Evolutionary conservation across 2,113 vertebrate species (phyloP), one percentile per base, ranked within the genome.

Genomic region (Archocentrus centrarchus): DNA sequence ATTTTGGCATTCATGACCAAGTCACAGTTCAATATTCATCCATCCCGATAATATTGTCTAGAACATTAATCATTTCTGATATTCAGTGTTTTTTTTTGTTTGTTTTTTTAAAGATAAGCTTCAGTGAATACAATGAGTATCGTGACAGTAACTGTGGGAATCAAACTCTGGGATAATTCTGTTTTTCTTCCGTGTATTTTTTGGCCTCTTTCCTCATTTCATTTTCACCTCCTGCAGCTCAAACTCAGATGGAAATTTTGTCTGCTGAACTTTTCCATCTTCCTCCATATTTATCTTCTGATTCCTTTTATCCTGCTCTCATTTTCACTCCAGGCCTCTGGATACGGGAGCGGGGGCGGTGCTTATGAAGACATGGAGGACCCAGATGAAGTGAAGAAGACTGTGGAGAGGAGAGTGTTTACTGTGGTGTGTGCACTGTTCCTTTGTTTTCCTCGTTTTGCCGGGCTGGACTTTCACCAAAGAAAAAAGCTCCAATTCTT

Each of bases 331-430:
- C 91, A 99, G 98, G 96, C 95, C 9, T 98, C 98, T 1, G 98
- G 97, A 35, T 97, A 97, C 24, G 91, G 87, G 79, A 99, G 98
- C 3, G 98, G 98, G 4, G 92, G 96, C 1, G 91, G 90, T 3
- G 82, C 80, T 7, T 81, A 95, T 53, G 94, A 96, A 37, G 97
- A 97, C 86, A 81, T 84, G 0, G 96, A 97, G 7, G 84, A 87
- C 24, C 37, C 13, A 32, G 87, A 93, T 0, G 95, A 96, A 86
- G 95, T 95, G 41, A 96, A 96, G 93, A 96, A 96, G 88, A 64
- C 91, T 6, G 89, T 95, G 20, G 95, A 96, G 79, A 93, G 96
- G 88, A 92, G 85, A 79, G 91, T 93, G 76, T 95, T 92, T 32
- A 83, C 78, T 9, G 75, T 92, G 94, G 95, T 96, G 68, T 79